These are phyloP conservation scores for Autographa pulchrina DNA, from an alignment of 2,888 invertebrate genomes.

Conservation along the genomic window DNA sequence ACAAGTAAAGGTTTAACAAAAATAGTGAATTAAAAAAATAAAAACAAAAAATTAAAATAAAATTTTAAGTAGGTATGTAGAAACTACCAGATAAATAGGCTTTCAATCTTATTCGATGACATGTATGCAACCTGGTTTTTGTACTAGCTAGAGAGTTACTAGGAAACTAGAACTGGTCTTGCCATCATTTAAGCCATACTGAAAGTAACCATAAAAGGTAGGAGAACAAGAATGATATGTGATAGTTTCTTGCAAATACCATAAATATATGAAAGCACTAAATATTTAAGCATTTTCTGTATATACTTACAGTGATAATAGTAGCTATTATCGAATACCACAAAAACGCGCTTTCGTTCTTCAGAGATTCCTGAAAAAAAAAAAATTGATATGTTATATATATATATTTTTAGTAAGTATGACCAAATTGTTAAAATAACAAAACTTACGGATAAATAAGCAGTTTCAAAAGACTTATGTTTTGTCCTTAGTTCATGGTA, in stretches of 20 bases:
- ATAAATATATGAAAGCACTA: not conserved
- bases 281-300: not conserved
- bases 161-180: not conserved
- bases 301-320: conserved; percentile 93
- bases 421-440: conserved; percentile 9
- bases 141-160: not conserved
- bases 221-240: not conserved
- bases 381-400: too few species aligned
- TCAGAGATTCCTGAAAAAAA: conserved; percentile 93
- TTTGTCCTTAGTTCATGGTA: conserved; percentile 93
- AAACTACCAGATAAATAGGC: not conserved
- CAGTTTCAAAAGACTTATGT: conserved; percentile 75
- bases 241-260: too few species aligned
- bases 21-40: not conserved
- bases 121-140: not conserved
- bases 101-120: not conserved
- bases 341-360: conserved; percentile 96
- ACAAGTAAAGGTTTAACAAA: not conserved
- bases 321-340: conserved; percentile 96
- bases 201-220: not conserved
- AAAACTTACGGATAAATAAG: conserved; percentile 80
- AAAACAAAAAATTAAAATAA: too few species aligned
- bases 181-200: not conserved
- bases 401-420: too few species aligned
- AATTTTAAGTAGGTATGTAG: not conserved